Percentiles rank a stretch among this genome's conserved stretches.
Conservation (phyloP, 2,888 invertebrate species). For the Tiliacea citrago region DNA sequence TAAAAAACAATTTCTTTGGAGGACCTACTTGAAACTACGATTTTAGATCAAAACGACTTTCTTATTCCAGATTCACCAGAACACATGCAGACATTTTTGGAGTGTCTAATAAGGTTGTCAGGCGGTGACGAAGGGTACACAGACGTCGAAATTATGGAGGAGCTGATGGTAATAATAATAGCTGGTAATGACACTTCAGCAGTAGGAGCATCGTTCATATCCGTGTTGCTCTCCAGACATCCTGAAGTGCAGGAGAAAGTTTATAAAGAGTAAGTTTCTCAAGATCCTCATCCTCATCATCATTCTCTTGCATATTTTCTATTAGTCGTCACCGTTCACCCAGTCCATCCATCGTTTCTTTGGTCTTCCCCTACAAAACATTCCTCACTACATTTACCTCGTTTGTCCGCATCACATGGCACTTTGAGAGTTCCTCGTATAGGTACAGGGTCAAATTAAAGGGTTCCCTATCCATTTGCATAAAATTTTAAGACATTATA, state of each 20-base stretch:
- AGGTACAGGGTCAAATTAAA: too few species aligned
- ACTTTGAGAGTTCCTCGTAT: background rate
- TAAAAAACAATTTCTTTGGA: background rate
- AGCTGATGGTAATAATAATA: conserved; percentile 35
- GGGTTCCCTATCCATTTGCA: too few species aligned
- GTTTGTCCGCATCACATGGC: background rate
- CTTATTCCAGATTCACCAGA: conserved; percentile 15
- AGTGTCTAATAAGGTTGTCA: conserved; percentile 40
- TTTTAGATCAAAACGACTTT: background rate
- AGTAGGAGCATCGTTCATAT: background rate
- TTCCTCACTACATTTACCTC: background rate
- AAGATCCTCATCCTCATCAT: background rate
- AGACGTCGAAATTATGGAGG: conserved; percentile 69
- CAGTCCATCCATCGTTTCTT: background rate
- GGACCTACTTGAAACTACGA: background rate
- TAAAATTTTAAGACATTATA: too few species aligned
- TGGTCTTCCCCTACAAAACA: background rate
- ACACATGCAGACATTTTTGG: conserved; percentile 27
- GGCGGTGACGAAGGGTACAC: conserved; percentile 54
- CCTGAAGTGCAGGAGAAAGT: background rate
- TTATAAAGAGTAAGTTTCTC: background rate
- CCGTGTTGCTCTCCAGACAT: background rate
- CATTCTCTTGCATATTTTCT: background rate
- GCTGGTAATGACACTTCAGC: conserved; percentile 1
- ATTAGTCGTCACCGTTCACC: background rate